phyloP scores from a whole-genome alignment of 2,797 vertebrate genomes.

The Centroberyx gerrardi region DNA sequence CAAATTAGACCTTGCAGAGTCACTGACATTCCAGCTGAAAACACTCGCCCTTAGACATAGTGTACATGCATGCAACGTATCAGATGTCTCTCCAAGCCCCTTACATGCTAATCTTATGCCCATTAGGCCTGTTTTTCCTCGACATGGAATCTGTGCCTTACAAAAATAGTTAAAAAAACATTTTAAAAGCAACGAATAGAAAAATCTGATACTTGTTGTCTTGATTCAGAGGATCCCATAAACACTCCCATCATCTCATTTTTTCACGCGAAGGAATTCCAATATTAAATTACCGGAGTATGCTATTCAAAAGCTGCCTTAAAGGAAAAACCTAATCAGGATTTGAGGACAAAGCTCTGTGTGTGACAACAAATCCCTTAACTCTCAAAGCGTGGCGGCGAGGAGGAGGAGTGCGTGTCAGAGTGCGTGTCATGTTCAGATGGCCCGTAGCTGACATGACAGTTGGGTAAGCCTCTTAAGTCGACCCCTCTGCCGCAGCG shows the following conservation, averaged over 20 bases:
- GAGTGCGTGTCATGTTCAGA: conserved; percentile 60
- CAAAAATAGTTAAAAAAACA: not conserved
- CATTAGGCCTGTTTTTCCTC: conserved; percentile 4
- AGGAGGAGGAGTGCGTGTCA: conserved; percentile 52
- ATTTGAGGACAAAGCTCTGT: conserved; percentile 38
- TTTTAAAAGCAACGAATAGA: not conserved
- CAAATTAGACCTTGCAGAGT: conserved; percentile 68
- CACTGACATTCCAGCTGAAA: conserved; percentile 49
- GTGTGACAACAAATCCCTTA: conserved; percentile 55
- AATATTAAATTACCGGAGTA: conserved; percentile 10
- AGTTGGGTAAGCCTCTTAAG: conserved; percentile 76
- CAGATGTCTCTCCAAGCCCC: conserved; percentile 31
- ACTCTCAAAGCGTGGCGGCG: conserved; percentile 41
- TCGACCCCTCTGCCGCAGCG: conserved; percentile 45
- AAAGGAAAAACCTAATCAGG: conserved; percentile 34
- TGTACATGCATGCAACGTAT: conserved; percentile 20
- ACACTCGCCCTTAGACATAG: conserved; percentile 11
- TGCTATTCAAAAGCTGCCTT: conserved; percentile 4
- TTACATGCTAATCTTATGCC: conserved; percentile 17
- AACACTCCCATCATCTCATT: not conserved
- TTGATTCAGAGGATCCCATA: not conserved
- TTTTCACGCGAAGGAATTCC: not conserved
- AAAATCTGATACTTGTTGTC: not conserved
- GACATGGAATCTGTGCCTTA: not conserved
- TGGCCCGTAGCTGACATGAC: conserved; percentile 69